Evolutionary conservation across 2,888 invertebrate species (phyloP), one percentile per base, ranked within the genome.

Genomic region (Geotrupes spiniger): DNA sequence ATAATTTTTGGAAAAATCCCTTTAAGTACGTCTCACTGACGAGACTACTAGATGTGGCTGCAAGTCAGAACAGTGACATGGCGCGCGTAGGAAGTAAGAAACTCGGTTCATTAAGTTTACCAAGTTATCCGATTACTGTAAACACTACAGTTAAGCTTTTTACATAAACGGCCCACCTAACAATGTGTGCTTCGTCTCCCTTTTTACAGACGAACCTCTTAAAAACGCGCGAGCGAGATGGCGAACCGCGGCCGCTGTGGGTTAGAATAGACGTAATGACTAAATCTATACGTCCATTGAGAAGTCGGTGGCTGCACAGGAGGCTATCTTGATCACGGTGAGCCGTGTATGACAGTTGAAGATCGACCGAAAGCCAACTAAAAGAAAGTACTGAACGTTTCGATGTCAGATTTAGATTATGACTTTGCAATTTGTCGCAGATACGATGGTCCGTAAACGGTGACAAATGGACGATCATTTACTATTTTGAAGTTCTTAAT

Each of bases 391-490:
- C 56, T 57, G 55, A 53, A 55, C 54, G 54, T 59, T 57, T 51
- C 45, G 63, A 61, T 63, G 63, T 64, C 63, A 58, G 64, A 63
- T 63, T 60, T 59, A 61, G 66, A 64, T 65, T 63, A 61, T 66
- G 65, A 66, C 64, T 55, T 51, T 58, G 63, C 65, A 61, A 63
- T 65, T 62, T 60, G 50, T 55, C 52, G 49, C 52, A 33, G 33
- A 33, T 33, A 15, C 33, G 14, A 8, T 33, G 9, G 6, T 33
- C 11, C 14, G 33, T 33, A 33, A 21, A 21, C 21, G 21, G 33
- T 9, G 33, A 33, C 15, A 33, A 33, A 33, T 33, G 9, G 12
- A 14, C 33, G 33, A 33, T 33, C 33, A 14, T 15, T 33, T 33
- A 15, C 12, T 33, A 33, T 33, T 33, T 33, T 15, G 33, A 33